Base-by-base conservation (phyloP, 1,140 invertebrate genomes). In the Drosophila biarmipes region DNA sequence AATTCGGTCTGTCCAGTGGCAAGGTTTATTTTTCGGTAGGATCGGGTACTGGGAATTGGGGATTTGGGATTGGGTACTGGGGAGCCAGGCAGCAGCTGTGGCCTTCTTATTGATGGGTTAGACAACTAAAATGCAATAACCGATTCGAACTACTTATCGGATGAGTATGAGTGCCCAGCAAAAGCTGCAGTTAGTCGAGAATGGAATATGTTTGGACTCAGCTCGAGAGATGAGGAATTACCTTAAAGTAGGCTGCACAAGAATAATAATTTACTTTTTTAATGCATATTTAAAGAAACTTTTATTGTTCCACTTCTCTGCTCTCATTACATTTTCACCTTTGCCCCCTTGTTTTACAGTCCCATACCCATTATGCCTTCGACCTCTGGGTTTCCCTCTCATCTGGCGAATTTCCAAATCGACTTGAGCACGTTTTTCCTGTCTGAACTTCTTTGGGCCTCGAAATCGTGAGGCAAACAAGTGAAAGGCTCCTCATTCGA, bases 101-200 rank as follows among this genome's bases (percentile, higher is more conserved):
- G 75, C 57, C 55, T 54, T 71, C 74, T 82, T 66, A 78, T 81
- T 87, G 82, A 86, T 78, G 81, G 69, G 78, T 85, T 66, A 58
- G 52, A 59, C 58, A 72, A 73, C 37, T 51, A 52, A 53, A 87
- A 86, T 61, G 82, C 78, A 87, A 87, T 89, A 89, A 86, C 74
- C 81, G 54, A 63, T 35, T 57, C 68, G 40, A 34, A 71, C 63
- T 71, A 81, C 78, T 81, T 77, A 73, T 55, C 45, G 56, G 34
- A 54, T 63, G 29, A 56, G 29, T 54, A 48, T 40, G 34, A n/a
- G 37, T 15, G 21, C 14, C 27, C 1, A 37, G 53, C 45, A 46
- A 37, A 45, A 69, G 53, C 42, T 11, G 29, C 31, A 14, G 27
- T 14, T 19, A 11, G 53, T 35, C 63, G 15, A 51, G 34, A 12